Conservation (phyloP, 2,797 vertebrate genomes). For the Phrynocephalus forsythii region DNA sequence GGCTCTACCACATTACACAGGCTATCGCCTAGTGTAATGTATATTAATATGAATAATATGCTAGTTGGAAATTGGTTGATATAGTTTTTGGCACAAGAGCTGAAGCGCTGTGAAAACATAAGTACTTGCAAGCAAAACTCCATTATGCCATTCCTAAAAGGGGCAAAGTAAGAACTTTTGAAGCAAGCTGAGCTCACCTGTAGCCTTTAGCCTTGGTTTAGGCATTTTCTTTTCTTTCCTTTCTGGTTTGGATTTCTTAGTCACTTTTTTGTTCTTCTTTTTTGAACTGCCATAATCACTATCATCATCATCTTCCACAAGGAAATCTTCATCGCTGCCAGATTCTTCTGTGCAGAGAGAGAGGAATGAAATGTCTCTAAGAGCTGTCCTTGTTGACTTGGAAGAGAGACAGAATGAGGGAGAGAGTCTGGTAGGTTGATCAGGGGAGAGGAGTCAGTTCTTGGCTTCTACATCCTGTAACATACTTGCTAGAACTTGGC, state of each 20-base stretch:
- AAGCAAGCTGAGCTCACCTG: conserved; percentile 82
- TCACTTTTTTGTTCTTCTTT: conserved; percentile 96
- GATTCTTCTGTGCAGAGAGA: conserved; percentile 79
- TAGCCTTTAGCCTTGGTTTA: conserved; percentile 98
- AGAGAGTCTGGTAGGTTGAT: conserved; percentile 22
- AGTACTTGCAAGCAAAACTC: conserved; percentile 20
- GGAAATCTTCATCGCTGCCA: conserved; percentile 96
- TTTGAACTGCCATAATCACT: conserved; percentile 97
- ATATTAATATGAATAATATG: conserved; percentile 8
- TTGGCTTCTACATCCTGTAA: not conserved
- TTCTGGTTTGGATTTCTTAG: conserved; percentile 92
- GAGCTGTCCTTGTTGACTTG: conserved; percentile 41
- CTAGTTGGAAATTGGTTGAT: conserved; percentile 17
- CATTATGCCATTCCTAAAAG: conserved; percentile 28
- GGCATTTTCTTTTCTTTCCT: conserved; percentile 99
- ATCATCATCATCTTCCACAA: conserved; percentile 97
- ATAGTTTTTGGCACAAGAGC: conserved; percentile 9
- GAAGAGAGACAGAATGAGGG: conserved; percentile 12
- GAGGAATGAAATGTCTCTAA: conserved; percentile 68
- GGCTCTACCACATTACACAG: not conserved
- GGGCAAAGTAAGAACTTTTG: not conserved
- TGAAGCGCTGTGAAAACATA: conserved; percentile 13
- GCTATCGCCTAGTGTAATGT: not conserved
- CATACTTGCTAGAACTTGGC: not conserved
- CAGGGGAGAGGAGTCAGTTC: conserved; percentile 6